Evolutionary conservation across 2,888 invertebrate species (phyloP).

Genomic region (Griposia aprilina): DNA sequence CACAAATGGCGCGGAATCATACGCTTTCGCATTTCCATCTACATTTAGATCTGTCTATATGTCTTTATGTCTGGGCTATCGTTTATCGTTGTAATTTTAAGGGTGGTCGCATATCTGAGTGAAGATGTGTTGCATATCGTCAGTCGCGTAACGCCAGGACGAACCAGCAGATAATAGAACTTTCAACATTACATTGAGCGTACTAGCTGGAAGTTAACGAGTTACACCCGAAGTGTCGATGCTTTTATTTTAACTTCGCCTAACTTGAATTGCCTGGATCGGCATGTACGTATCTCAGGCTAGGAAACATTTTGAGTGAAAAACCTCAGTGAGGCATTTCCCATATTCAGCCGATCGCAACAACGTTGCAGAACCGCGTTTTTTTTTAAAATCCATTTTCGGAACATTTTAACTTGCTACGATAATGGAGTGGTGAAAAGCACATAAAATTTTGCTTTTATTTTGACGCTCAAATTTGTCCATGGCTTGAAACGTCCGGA

Average conservation of each 20-base stretch:
- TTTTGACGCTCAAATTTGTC: not conserved
- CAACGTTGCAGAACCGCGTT: no score
- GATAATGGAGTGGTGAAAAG: not conserved
- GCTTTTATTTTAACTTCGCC: not conserved
- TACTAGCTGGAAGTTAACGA: no score
- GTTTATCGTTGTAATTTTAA: no score
- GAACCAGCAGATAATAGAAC: no score
- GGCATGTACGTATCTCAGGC: not conserved
- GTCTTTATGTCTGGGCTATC: no score
- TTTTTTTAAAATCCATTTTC: not conserved
- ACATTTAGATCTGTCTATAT: not conserved
- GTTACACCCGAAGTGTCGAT: not conserved
- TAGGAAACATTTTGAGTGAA: not conserved
- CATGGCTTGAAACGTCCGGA: not conserved
- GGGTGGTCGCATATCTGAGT: no score
- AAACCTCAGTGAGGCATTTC: not conserved
- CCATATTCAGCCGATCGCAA: not conserved
- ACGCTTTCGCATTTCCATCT: not conserved
- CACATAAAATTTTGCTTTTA: not conserved
- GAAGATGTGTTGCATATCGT: no score
- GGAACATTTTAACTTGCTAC: not conserved
- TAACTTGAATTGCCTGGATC: not conserved
- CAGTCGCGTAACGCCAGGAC: no score
- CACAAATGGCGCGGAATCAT: conserved; percentile 55
- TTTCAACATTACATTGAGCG: no score